These are phyloP conservation scores for Drosophila percnosoma DNA, from an alignment of 2,888 invertebrate genomes.

Conservation along the genomic window DNA sequence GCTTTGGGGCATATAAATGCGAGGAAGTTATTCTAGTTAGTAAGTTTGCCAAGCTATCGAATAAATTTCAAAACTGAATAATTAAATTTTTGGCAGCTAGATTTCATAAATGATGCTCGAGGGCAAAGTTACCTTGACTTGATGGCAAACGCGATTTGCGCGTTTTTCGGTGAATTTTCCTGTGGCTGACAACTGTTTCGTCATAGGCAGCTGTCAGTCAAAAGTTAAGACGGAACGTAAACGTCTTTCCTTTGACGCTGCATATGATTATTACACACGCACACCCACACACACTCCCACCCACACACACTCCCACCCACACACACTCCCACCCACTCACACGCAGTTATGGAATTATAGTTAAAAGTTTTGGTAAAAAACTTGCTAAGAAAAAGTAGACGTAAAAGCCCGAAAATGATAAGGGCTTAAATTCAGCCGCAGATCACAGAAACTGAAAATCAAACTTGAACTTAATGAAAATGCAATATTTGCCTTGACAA, in stretches of 20 bases:
- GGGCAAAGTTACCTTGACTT: conserved; percentile 20
- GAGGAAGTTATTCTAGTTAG: neutral
- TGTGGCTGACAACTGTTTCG: conserved; percentile 53
- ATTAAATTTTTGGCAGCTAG: conserved; percentile 5
- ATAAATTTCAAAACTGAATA: neutral
- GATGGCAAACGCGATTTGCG: conserved; percentile 39
- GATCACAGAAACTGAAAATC: conserved; percentile 60
- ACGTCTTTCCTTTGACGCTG: conserved; percentile 24
- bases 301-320: neutral
- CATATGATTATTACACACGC: conserved; percentile 51
- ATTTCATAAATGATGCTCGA: conserved; percentile 12
- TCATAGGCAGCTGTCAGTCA: conserved; percentile 56
- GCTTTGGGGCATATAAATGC: neutral
- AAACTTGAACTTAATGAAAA: conserved; percentile 66
- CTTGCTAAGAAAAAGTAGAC: conserved; percentile 52
- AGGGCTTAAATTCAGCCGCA: conserved; percentile 30
- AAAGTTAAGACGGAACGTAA: conserved; percentile 38
- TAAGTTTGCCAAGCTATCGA: neutral
- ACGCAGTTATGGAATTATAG: conserved; percentile 27
- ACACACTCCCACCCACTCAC: neutral
- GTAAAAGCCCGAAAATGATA: conserved; percentile 19
- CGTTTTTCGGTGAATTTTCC: conserved; percentile 5
- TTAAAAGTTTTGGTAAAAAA: conserved; percentile 56
- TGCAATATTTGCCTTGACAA: conserved; percentile 54
- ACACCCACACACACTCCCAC: neutral